Evolutionary conservation across 2,797 vertebrate genomes (phyloP).

Genomic region (Paramormyrops hopkinsi): DNA sequence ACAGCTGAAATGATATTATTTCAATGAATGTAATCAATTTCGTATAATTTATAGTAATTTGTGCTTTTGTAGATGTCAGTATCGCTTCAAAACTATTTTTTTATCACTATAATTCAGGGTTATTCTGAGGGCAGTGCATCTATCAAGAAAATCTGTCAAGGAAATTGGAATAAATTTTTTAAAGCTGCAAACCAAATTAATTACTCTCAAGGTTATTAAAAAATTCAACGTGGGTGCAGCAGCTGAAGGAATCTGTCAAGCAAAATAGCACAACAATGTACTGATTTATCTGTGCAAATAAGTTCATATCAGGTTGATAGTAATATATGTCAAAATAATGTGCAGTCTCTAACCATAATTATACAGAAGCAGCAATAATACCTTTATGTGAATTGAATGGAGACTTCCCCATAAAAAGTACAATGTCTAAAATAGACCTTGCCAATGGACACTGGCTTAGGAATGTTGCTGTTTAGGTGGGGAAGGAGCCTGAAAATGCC

Average conservation of each 20-base stretch:
- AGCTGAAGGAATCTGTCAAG: not conserved
- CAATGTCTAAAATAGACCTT: not conserved
- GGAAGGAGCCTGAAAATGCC: not conserved
- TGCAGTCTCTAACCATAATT: not conserved
- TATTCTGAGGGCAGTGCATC: conserved; percentile 4
- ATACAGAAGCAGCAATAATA: not conserved
- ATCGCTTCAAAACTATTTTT: not conserved
- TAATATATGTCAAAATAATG: not conserved
- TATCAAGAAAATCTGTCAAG: conserved; percentile 10
- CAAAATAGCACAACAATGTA: not conserved
- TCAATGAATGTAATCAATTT: not conserved
- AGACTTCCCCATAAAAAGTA: not conserved
- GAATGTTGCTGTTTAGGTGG: not conserved
- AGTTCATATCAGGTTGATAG: not conserved
- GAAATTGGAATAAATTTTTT: not conserved
- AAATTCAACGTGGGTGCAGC: not conserved
- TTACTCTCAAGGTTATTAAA: conserved; percentile 6
- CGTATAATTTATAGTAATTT: not conserved
- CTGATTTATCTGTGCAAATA: not conserved
- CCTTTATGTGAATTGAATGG: not conserved
- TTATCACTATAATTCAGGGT: not conserved
- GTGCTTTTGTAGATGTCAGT: not conserved
- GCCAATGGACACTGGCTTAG: not conserved
- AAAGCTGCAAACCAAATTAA: not conserved
- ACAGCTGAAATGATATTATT: not conserved